A percentile compares a stretch with the other conserved stretches of the same genome.
Evolutionary conservation across 2,888 invertebrate species (phyloP).

Genomic region (Scrobipalpa atriplicella): DNA sequence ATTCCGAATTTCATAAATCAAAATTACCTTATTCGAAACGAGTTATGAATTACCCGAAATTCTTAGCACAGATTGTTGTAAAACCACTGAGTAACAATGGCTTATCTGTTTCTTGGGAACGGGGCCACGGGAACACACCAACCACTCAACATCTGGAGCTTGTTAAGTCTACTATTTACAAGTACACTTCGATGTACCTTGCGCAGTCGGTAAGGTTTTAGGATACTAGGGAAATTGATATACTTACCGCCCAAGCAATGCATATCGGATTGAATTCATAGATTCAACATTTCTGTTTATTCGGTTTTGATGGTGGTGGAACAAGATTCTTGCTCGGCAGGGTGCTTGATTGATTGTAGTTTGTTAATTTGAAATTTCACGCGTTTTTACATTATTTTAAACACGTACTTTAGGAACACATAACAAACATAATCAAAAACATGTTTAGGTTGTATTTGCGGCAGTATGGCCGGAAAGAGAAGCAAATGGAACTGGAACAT

Average conservation of each 20-base stretch:
- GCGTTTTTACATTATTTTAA: too few relatives aligned
- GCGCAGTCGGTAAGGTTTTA: not conserved
- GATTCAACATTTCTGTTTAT: not conserved
- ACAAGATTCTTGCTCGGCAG: not conserved
- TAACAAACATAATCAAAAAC: too few relatives aligned
- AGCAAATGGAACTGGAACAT: too few relatives aligned
- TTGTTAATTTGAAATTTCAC: not conserved
- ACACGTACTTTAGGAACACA: too few relatives aligned
- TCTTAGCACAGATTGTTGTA: constrained; percentile 2
- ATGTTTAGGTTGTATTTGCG: too few relatives aligned
- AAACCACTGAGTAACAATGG: constrained; percentile 1
- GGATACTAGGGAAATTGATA: too few relatives aligned
- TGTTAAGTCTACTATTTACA: too few relatives aligned
- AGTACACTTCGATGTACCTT: not conserved
- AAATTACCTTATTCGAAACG: constrained; percentile 2
- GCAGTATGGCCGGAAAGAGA: too few relatives aligned
- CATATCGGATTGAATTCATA: not conserved
- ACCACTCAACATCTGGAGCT: not conserved
- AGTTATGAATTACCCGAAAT: not conserved
- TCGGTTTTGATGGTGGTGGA: not conserved
- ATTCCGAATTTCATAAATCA: not conserved
- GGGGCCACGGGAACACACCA: constrained; percentile 4
- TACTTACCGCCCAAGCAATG: not conserved
- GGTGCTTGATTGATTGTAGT: not conserved
- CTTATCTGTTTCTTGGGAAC: not conserved